Evolutionary conservation across 2,797 vertebrate species (phyloP).

Genomic region (Rhyacichthys aspro): DNA sequence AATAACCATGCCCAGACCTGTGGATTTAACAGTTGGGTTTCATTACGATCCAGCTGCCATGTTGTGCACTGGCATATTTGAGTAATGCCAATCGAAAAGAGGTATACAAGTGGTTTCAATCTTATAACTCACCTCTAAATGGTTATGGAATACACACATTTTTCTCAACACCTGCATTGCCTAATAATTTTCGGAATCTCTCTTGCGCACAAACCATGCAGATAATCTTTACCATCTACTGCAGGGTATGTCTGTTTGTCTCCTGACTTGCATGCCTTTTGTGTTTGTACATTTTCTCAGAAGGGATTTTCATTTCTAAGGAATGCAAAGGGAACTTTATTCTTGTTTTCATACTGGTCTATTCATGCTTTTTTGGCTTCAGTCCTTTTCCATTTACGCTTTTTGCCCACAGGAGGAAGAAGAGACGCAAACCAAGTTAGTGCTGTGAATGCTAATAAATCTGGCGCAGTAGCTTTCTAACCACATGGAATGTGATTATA

Average conservation of each 20-base stretch:
- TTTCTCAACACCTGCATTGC: background rate
- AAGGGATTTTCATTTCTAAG: slow-evolving; percentile 33
- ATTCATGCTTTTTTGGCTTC: slow-evolving; percentile 35
- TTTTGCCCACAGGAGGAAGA: slow-evolving; percentile 83
- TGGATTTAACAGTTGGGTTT: background rate
- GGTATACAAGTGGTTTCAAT: no score
- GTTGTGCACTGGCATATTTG: background rate
- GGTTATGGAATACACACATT: no score
- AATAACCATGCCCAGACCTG: background rate
- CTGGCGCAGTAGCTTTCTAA: slow-evolving; percentile 46
- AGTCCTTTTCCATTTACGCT: slow-evolving; percentile 57
- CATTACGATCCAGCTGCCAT: background rate
- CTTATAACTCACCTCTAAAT: no score
- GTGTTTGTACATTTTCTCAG: slow-evolving; percentile 56
- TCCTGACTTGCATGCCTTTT: slow-evolving; percentile 44
- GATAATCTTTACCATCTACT: no score
- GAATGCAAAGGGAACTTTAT: slow-evolving; percentile 6
- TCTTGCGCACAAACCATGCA: background rate
- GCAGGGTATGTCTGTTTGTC: slow-evolving; percentile 24
- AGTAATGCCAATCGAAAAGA: no score
- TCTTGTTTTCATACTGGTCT: slow-evolving; percentile 24
- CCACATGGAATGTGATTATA: slow-evolving; percentile 56
- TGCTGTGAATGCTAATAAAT: slow-evolving; percentile 69
- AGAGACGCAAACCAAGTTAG: slow-evolving; percentile 87
- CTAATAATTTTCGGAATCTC: background rate